These are phyloP conservation scores for Danionella dracula DNA, from an alignment of 2,797 vertebrate genomes.

Conservation along the genomic window DNA sequence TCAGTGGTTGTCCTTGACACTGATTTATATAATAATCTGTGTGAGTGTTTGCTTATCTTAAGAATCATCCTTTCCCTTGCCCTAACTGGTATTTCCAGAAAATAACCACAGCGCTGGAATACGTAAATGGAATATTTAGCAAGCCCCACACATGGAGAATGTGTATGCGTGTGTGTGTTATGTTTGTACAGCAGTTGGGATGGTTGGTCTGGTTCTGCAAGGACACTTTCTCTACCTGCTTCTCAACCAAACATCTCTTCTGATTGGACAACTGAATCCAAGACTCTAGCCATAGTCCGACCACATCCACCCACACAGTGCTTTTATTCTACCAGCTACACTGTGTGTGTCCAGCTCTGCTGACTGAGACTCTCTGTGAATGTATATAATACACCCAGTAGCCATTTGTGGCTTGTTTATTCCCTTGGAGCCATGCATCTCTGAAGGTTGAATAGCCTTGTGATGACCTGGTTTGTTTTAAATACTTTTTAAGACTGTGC, in stretches of 20 bases:
- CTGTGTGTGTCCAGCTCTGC: constrained; percentile 23
- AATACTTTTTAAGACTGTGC: no score
- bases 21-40: not conserved
- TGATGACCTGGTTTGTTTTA: no score
- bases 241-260: not conserved
- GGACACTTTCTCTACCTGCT: constrained; percentile 2
- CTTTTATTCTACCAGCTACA: not conserved
- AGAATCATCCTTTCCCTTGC: not conserved
- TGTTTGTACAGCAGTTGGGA: not conserved
- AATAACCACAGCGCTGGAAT: not conserved
- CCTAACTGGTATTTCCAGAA: constrained; percentile 7
- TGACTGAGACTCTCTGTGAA: not conserved
- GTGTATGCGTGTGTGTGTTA: not conserved
- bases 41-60: not conserved
- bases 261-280: not conserved
- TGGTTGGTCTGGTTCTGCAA: constrained; percentile 8
- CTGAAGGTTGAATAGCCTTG: no score
- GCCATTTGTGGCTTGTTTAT: not conserved
- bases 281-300: not conserved
- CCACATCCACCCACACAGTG: constrained; percentile 2
- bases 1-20: not conserved
- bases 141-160: not conserved
- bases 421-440: no score
- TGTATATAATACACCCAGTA: constrained; percentile 2
- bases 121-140: not conserved